A percentile compares a stretch with the other conserved stretches of the same genome.
Evolutionary conservation across 2,888 invertebrate species (phyloP).

Genomic region (Diaphora mendica): DNA sequence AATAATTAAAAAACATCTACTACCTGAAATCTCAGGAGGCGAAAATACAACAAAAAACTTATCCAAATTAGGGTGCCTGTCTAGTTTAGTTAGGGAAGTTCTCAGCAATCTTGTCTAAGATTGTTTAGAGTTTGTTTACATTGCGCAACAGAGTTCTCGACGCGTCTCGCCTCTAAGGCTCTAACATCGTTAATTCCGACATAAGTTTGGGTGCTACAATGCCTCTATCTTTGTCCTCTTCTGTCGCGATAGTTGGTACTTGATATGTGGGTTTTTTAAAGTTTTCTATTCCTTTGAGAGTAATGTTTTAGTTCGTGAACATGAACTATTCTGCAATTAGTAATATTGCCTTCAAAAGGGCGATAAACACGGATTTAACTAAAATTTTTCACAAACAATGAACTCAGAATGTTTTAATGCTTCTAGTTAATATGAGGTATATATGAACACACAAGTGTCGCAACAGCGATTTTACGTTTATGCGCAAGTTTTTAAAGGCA

Average conservation of each 20-base stretch:
- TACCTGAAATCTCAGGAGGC: conserved; percentile 13
- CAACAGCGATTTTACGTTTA: neutral
- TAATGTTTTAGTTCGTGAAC: conserved; percentile 4
- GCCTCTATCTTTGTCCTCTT: conserved; percentile 13
- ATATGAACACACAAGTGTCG: neutral
- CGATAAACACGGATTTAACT: neutral
- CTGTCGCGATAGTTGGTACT: conserved; percentile 9
- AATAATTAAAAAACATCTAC: neutral
- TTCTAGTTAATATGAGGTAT: neutral
- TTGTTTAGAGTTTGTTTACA: conserved; percentile 51
- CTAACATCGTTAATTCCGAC: conserved; percentile 39
- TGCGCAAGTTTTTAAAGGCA: neutral
- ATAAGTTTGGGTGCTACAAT: conserved; percentile 29
- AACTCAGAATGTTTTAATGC: neutral
- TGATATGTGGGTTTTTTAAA: conserved; percentile 22
- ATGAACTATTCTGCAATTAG: neutral
- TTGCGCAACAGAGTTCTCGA: conserved; percentile 38
- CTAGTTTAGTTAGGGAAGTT: conserved; percentile 45
- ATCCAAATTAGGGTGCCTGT: conserved; percentile 29
- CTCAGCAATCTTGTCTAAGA: conserved; percentile 40
- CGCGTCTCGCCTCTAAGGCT: conserved; percentile 24
- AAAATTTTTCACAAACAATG: neutral
- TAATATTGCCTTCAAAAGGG: neutral
- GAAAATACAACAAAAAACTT: conserved; percentile 16
- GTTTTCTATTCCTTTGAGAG: conserved; percentile 4